Base-by-base conservation (phyloP, 2,113 vertebrate genomes). In the Apodemus speciosus region DNA sequence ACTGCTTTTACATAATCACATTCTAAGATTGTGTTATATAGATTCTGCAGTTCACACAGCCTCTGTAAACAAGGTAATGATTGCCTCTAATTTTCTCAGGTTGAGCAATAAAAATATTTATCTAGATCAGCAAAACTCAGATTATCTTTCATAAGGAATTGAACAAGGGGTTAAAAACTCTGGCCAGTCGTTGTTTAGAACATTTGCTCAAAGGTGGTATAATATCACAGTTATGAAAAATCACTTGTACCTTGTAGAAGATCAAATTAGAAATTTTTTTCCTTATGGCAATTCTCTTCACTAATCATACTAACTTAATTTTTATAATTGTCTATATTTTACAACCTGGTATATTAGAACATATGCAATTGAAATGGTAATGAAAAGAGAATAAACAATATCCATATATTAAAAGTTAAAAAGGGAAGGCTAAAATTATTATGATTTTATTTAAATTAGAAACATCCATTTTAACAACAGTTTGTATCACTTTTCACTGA, bases 401-500 rank as follows among this genome's bases (percentile, higher is more conserved):
- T 46, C 14, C 71, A 79, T 35, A 46, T 21, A 40, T 8, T 79
- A 3, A 93, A 3, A 30, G 69, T 60, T n/a, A 18, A 23, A 77
- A 92, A 89, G 80, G 21, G 9, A 8, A 84, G 9, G 85, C 95
- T n/a, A 49, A 92, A 75, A 80, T 88, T 38, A 4, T 85, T 92
- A 84, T 86, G 27, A 64, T 85, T 89, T 95, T 18, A 51, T 49
- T 10, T 89, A 88, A 87, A 53, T 90, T 64, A 85, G 18, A 91
- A 79, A 72, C 71, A 56, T 9, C 49, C 43, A 66, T 62, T 89
- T 13, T 27, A 62, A 27, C 46, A 83, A 85, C 38, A 87, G 32
- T 14, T 58, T 68, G 79, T 53, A 69, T 72, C 3, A 83, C 9
- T 75, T 95, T 86, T 62, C 73, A 27, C 56, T 95, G 43, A 86